A percentile compares a stretch with the other conserved stretches of the same genome.
Evolutionary conservation across 53 echinoderm and acorn worm species (phyloP).

Genomic region (Holothuria leucospilota): DNA sequence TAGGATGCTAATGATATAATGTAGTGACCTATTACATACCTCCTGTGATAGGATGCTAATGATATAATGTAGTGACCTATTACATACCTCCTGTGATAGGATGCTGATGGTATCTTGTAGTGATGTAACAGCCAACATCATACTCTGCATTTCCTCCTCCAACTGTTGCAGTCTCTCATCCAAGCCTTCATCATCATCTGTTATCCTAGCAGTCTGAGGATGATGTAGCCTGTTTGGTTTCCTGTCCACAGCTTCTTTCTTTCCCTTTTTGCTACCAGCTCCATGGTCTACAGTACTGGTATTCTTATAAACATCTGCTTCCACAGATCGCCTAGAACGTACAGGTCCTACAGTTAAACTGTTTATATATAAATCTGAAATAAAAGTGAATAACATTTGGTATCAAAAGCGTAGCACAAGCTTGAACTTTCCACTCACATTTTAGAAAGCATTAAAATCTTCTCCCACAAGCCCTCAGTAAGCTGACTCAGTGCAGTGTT

Average conservation of each 20-base stretch:
- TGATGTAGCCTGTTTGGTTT: neutral
- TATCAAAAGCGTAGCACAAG: too few species aligned
- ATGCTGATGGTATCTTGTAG: conserved; percentile 67
- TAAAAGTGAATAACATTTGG: neutral
- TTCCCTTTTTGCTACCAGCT: neutral
- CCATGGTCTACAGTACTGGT: neutral
- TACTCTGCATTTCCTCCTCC: conserved; percentile 45
- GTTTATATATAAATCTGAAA: conserved; percentile 63
- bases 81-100: conserved; percentile 63
- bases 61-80: neutral
- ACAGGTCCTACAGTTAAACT: conserved; percentile 61
- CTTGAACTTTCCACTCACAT: too few species aligned
- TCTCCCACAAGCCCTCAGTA: too few species aligned
- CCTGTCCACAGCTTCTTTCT: neutral
- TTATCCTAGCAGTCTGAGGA: too few species aligned
- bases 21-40: too few species aligned
- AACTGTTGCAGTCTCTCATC: conserved; percentile 6
- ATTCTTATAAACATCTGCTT: neutral
- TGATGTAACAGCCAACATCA: conserved; percentile 40
- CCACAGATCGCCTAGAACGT: conserved; percentile 50
- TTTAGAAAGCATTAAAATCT: too few species aligned
- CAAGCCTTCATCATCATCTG: neutral
- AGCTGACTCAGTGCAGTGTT: too few species aligned
- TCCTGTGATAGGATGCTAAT: too few species aligned
- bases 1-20: too few species aligned